Percentiles rank a stretch among this genome's conserved stretches.
Conservation (phyloP, 2,888 invertebrate species). For the Allolobophora icterica region DNA sequence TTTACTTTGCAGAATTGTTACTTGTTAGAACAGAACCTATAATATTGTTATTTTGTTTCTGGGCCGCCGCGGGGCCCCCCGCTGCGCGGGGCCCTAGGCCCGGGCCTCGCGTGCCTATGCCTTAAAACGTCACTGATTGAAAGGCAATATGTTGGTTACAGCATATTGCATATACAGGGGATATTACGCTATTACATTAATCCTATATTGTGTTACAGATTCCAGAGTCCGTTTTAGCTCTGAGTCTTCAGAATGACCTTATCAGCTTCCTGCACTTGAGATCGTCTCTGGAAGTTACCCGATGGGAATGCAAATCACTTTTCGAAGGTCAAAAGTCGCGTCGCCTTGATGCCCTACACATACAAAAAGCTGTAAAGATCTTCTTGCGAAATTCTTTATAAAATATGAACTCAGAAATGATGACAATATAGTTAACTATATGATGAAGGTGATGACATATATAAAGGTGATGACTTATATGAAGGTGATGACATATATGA, state of each 20-base stretch:
- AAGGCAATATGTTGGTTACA: neutral
- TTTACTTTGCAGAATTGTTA: too few relatives aligned
- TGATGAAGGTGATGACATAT: neutral
- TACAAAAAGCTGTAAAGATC: neutral
- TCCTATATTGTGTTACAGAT: neutral
- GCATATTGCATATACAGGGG: neutral
- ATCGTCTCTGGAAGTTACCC: neutral
- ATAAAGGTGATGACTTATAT: too few relatives aligned
- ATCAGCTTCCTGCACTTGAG: constrained; percentile 13
- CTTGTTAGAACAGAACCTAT: too few relatives aligned
- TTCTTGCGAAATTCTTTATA: neutral
- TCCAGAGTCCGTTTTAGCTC: constrained; percentile 9
- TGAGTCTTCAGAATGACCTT: neutral
- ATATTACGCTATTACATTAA: neutral
- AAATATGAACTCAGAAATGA: neutral
- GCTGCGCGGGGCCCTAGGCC: too few relatives aligned
- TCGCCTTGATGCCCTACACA: neutral
- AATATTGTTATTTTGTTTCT: too few relatives aligned
- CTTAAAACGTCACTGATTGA: too few relatives aligned
- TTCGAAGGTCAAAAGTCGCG: neutral
- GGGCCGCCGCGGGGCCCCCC: too few relatives aligned
- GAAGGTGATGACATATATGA: neutral
- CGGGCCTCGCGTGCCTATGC: too few relatives aligned
- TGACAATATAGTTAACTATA: neutral
- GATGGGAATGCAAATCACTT: constrained; percentile 6